phyloP scores from a whole-genome alignment of 2,888 invertebrate genomes.

The Macrophya annulata region DNA sequence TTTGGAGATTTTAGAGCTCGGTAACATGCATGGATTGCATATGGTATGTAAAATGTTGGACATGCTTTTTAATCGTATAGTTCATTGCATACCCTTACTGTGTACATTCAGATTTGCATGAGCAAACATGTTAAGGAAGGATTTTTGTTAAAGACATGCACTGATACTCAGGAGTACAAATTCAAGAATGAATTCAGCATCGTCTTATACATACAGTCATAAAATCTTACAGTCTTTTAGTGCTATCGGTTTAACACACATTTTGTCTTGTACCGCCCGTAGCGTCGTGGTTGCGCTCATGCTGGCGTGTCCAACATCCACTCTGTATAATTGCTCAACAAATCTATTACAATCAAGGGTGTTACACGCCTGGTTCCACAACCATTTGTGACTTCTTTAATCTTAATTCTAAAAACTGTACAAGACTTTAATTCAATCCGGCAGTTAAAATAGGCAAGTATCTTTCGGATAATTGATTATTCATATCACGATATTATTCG shows the following conservation, averaged over 20 bases:
- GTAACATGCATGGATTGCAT: conserved; percentile 17
- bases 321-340: conserved; percentile 76
- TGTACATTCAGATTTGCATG: not conserved
- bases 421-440: conserved; percentile 25
- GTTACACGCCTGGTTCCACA: conserved; percentile 37
- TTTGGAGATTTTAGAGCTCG: not conserved
- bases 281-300: conserved; percentile 73
- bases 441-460: not conserved
- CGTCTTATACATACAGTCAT: not conserved
- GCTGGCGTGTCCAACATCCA: conserved; percentile 74
- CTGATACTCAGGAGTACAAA: conserved; percentile 53
- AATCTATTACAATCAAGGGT: conserved; percentile 62
- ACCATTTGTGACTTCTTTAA: not conserved
- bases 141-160: conserved; percentile 19
- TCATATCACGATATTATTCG: not conserved
- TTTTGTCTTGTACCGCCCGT: conserved; percentile 78
- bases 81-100: not conserved
- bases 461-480: not conserved
- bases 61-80: not conserved
- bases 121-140: not conserved
- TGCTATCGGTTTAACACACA: conserved; percentile 78
- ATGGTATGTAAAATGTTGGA: not conserved
- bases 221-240: conserved; percentile 77
- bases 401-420: conserved; percentile 6
- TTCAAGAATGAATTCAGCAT: conserved; percentile 24